Evolutionary conservation across 2,888 invertebrate genomes (phyloP).

Genomic region (Diplolepis rosae): DNA sequence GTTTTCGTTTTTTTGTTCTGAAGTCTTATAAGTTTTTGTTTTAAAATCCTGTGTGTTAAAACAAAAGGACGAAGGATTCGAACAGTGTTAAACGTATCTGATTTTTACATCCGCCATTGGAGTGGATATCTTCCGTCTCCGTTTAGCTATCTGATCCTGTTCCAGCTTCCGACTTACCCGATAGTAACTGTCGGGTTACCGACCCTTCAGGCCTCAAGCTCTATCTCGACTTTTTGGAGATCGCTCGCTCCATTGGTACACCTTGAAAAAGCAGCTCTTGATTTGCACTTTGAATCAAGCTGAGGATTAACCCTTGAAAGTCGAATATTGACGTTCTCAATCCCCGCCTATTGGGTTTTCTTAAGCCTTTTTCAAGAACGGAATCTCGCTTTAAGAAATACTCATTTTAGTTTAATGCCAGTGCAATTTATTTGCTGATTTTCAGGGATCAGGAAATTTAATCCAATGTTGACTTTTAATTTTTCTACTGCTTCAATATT

Average conservation of each 20-base stretch:
- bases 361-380: background rate
- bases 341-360: slow-evolving; percentile 8
- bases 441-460: background rate
- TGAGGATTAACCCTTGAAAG: slow-evolving; percentile 17
- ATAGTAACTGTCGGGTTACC: slow-evolving; percentile 15
- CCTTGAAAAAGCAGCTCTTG: slow-evolving; percentile 29
- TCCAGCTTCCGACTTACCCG: background rate
- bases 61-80: background rate
- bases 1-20: background rate
- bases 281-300: slow-evolving; percentile 23
- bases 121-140: background rate
- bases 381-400: background rate
- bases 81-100: background rate
- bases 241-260: slow-evolving; percentile 12
- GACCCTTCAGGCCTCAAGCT: slow-evolving; percentile 1
- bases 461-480: background rate
- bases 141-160: slow-evolving; percentile 15
- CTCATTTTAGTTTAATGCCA: background rate
- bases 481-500: too few species aligned
- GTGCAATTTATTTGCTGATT: background rate
- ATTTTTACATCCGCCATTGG: background rate
- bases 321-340: slow-evolving; percentile 24
- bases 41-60: background rate
- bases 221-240: slow-evolving; percentile 18
- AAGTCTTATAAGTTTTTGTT: background rate